Conservation (phyloP, 2,888 invertebrate genomes). For the Hirudinaria manillensis region DNA sequence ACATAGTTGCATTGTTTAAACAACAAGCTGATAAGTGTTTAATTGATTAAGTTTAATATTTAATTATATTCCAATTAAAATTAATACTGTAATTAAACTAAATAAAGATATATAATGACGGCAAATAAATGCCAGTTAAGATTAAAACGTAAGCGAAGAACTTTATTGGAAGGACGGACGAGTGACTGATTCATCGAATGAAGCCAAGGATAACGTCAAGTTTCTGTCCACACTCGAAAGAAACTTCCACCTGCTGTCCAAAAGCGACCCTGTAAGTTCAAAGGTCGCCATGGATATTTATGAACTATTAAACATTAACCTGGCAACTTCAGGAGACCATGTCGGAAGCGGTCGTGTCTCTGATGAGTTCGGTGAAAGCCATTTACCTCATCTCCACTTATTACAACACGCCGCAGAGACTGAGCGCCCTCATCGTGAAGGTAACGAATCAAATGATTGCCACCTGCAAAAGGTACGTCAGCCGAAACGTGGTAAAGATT, state of each 20-base stretch:
- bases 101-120: too few relatives aligned
- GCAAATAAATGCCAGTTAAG: too few relatives aligned
- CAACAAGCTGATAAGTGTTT: too few relatives aligned
- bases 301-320: background rate
- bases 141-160: too few relatives aligned
- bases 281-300: background rate
- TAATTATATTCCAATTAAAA: too few relatives aligned
- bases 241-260: constrained; percentile 84
- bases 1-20: background rate
- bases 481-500: constrained; percentile 67
- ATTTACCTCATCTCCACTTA: constrained; percentile 92
- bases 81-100: background rate
- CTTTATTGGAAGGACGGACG: constrained; percentile 76
- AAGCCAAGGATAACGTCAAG: constrained; percentile 90
- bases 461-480: constrained; percentile 85
- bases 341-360: constrained; percentile 78
- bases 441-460: constrained; percentile 98
- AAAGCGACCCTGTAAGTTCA: constrained; percentile 76
- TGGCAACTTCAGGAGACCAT: constrained; percentile 66
- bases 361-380: constrained; percentile 82
- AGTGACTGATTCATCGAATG: constrained; percentile 88
- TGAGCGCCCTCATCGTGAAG: constrained; percentile 92
- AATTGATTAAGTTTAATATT: too few relatives aligned
- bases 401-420: constrained; percentile 91
- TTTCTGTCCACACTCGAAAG: constrained; percentile 89